Evolutionary conservation across 2,888 invertebrate genomes (phyloP), one percentile per base, ranked within the genome.

Genomic region (Macropis europaea): DNA sequence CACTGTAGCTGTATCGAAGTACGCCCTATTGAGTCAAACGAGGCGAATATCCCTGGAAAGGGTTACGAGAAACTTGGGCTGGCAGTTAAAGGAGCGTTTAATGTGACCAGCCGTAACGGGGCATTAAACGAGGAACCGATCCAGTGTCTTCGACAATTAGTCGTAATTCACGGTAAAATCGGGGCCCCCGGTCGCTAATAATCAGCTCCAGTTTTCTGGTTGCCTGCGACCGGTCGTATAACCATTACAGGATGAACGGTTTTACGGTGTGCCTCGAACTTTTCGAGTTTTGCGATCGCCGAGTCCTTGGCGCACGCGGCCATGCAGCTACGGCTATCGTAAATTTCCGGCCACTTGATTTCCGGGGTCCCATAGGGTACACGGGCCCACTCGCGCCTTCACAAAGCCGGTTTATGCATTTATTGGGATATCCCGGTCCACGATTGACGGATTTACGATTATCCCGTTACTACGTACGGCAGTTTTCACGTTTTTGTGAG

Each of bases 121-220:
- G 32, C 48, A 17, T 50, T 40, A n/a, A 47, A 34, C n/a, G 17
- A 7, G 7, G 52, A 17, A 36, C 17, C 32, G 13, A 57, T 56
- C n/a, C 26, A 34, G n/a, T 42, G 45, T 19, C 28, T 7, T 3
- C 6, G 30, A 45, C 50, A 67, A 72, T 74, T 62, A 74, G 62
- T 53, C 38, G 47, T 68, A 56, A 68, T 73, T 73, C 22, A 68
- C 54, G 52, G 59, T 72, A 15, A 73, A 67, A 74, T 68, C 26
- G 17, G 6, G 15, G 4, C 19, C 19, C 11, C 3, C 9, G 43
- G 13, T 2, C 13, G 26, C 26, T 59, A 72, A 62, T 62, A 54
- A 67, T 66, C 59, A 56, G 60, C 45, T 40, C 60, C 34, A 64
- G 24, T 64, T 71, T 52, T 54, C 26, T 34, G 52, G 30, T 11